Conservation (phyloP, 30 jellyfish, hydroid and myxozoan genomes). For the Aurelia aurita region DNA sequence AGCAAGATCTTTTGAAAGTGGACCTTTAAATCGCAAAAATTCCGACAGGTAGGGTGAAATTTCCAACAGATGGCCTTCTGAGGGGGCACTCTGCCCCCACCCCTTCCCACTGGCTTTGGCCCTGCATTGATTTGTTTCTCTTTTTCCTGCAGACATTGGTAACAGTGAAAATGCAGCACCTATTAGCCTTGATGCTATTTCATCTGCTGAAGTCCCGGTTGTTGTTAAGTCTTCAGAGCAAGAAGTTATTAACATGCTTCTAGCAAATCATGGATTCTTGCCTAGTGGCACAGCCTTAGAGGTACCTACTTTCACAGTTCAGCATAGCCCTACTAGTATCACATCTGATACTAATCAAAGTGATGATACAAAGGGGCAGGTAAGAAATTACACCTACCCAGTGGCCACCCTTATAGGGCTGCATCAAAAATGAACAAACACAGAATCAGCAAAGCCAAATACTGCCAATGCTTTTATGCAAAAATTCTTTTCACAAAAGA, state of each 20-base stretch:
- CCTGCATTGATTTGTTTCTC: neutral
- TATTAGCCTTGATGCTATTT: conserved; percentile 59
- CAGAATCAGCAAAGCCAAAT: too few relatives aligned
- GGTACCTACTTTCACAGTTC: conserved; percentile 41
- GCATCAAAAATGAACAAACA: too few relatives aligned
- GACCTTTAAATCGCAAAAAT: too few relatives aligned
- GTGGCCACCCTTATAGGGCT: too few relatives aligned
- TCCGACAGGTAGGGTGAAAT: too few relatives aligned
- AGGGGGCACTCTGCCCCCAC: too few relatives aligned
- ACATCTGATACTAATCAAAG: conserved; percentile 2
- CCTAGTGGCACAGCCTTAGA: conserved; percentile 37
- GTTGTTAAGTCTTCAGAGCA: conserved; percentile 32
- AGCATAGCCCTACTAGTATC: conserved; percentile 28
- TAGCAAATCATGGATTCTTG: conserved; percentile 62
- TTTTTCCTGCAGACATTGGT: neutral
- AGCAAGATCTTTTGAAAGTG: too few relatives aligned
- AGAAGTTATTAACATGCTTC: conserved; percentile 60
- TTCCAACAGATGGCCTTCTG: too few relatives aligned
- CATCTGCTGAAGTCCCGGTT: conserved; percentile 11
- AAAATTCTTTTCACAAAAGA: too few relatives aligned
- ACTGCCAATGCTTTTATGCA: too few relatives aligned
- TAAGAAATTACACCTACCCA: neutral
- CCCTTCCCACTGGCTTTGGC: too few relatives aligned
- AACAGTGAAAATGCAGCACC: conserved; percentile 49
- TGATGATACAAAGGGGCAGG: conserved; percentile 28